Evolutionary conservation across 2,888 invertebrate species (phyloP).

Genomic region (Byasa hedistus): DNA sequence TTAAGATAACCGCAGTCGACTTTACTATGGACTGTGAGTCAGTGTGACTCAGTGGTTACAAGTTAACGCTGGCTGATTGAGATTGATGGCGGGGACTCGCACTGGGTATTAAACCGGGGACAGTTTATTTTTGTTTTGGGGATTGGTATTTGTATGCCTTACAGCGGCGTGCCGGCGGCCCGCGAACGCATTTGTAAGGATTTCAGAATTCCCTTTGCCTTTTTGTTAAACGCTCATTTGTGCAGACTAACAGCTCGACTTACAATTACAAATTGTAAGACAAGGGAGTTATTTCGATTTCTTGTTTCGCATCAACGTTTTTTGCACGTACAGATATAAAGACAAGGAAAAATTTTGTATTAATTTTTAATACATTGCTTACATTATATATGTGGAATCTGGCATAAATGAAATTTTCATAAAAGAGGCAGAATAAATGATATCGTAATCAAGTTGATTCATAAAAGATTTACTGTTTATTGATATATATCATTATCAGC

Average conservation of each 20-base stretch:
- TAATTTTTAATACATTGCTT: no score
- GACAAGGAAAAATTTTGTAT: no score
- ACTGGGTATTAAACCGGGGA: conserved; percentile 17
- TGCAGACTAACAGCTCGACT: background rate
- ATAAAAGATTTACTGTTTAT: no score
- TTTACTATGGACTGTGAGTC: conserved; percentile 41
- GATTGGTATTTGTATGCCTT: conserved; percentile 20
- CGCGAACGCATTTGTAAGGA: conserved; percentile 20
- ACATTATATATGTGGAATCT: no score
- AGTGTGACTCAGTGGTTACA: conserved; percentile 47
- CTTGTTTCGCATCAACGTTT: no score
- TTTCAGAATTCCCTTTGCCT: conserved; percentile 7
- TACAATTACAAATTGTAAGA: background rate
- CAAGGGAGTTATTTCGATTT: no score
- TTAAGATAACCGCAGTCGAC: background rate
- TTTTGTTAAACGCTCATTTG: background rate
- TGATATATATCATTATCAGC: no score
- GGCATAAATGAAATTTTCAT: no score
- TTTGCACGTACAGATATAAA: no score
- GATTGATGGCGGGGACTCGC: conserved; percentile 51
- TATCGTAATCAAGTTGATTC: no score
- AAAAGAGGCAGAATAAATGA: no score
- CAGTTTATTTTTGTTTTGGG: conserved; percentile 24
- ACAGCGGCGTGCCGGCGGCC: background rate
- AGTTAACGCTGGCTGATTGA: conserved; percentile 55